Conservation (phyloP, 1,140 invertebrate genomes). For the Drosophila pallidifrons region DNA sequence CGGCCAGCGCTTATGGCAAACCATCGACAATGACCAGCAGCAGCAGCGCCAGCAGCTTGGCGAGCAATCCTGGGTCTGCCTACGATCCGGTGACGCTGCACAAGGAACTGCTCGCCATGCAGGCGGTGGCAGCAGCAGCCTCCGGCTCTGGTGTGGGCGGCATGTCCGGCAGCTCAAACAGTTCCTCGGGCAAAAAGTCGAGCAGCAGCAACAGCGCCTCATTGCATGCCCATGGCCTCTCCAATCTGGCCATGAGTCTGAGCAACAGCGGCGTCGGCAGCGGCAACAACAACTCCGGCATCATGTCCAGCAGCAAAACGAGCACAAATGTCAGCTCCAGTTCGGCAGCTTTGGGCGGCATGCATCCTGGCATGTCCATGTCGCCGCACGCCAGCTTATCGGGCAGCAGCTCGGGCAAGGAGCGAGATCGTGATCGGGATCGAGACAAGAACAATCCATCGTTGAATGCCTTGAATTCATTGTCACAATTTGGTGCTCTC, state of each 20-base stretch:
- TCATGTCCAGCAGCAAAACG: conserved; percentile 65
- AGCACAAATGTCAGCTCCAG: conserved; percentile 68
- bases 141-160: conserved; percentile 53
- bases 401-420: conserved; percentile 31
- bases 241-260: conserved; percentile 54
- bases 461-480: conserved; percentile 80
- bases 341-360: conserved; percentile 46
- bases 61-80: conserved; percentile 72
- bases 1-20: conserved; percentile 78
- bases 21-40: conserved; percentile 73
- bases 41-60: conserved; percentile 50
- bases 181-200: conserved; percentile 81
- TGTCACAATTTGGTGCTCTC: conserved; percentile 80
- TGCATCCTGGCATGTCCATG: conserved; percentile 64
- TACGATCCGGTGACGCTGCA: conserved; percentile 83
- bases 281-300: conserved; percentile 35
- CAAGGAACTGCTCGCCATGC: conserved; percentile 84
- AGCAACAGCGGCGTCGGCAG: conserved; percentile 11
- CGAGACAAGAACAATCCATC: conserved; percentile 82
- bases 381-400: conserved; percentile 63
- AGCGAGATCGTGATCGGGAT: conserved; percentile 52
- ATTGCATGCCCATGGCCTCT: conserved; percentile 57
- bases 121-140: conserved; percentile 82
- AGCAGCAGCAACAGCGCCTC: conserved; percentile 40
- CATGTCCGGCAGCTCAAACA: conserved; percentile 44